Percentiles rank a stretch among this genome's conserved stretches.
phyloP scores from a whole-genome alignment of 2,888 invertebrate species.

The Cordilura impudica region DNA sequence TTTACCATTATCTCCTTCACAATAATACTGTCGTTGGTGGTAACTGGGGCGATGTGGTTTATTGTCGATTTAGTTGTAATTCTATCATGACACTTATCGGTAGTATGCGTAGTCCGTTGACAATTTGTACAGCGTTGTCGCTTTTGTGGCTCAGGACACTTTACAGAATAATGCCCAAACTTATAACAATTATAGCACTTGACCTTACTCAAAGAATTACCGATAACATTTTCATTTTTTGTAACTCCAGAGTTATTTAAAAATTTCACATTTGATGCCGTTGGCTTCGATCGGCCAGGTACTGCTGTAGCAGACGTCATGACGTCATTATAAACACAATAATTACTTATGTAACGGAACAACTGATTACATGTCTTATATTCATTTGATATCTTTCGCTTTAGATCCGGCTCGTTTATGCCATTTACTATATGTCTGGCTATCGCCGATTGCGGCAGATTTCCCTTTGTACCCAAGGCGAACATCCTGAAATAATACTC shows the following conservation, averaged over 20 bases:
- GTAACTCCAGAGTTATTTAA: no score
- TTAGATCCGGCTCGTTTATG: slow-evolving; percentile 7
- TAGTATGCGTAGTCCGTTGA: slow-evolving; percentile 13
- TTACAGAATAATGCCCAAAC: not conserved
- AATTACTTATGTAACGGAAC: no score
- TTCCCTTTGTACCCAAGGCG: slow-evolving; percentile 31
- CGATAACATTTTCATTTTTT: not conserved
- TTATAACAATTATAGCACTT: slow-evolving; percentile 38
- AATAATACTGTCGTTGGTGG: not conserved
- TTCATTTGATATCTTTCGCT: slow-evolving; percentile 44
- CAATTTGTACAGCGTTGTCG: slow-evolving; percentile 9
- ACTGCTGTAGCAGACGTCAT: not conserved
- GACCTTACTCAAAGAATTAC: not conserved
- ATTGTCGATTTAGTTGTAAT: not conserved
- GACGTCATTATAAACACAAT: no score
- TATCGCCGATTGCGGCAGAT: slow-evolving; percentile 33
- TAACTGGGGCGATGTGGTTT: no score
- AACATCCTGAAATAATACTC: slow-evolving; percentile 50
- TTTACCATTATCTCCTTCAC: no score
- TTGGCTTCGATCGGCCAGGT: not conserved
- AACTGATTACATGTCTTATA: not conserved
- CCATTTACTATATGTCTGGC: slow-evolving; percentile 47
- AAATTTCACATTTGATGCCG: not conserved
- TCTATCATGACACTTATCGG: slow-evolving; percentile 15
- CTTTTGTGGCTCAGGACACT: slow-evolving; percentile 34